Percentiles rank a stretch among this genome's conserved stretches.
Conservation (phyloP, 2,113 vertebrate genomes). For the Addax nasomaculatus region DNA sequence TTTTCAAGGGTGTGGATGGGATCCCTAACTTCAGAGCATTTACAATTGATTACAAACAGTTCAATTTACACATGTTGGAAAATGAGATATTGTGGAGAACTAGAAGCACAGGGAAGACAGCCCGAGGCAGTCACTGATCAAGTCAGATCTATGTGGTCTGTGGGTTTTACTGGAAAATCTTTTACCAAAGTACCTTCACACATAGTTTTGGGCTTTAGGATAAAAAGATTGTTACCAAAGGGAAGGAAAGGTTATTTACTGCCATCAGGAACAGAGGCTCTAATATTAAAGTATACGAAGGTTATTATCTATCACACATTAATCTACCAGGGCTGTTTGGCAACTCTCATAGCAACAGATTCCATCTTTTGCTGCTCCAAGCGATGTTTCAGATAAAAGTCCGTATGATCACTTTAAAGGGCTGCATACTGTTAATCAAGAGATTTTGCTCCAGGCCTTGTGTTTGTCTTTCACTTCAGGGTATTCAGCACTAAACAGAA, state of each 20-base stretch:
- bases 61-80: constrained; percentile 86
- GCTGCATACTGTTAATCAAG: constrained; percentile 76
- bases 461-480: constrained; percentile 79
- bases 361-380: constrained; percentile 79
- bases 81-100: constrained; percentile 86
- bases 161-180: constrained; percentile 88
- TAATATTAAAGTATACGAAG: constrained; percentile 89
- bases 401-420: constrained; percentile 78
- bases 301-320: constrained; percentile 86
- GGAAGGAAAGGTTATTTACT: constrained; percentile 83
- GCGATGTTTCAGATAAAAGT: constrained; percentile 78
- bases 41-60: constrained; percentile 44
- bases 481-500: constrained; percentile 65
- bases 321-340: constrained; percentile 86
- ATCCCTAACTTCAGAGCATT: constrained; percentile 67
- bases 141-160: constrained; percentile 89
- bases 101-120: constrained; percentile 80
- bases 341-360: constrained; percentile 82
- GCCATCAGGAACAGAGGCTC: constrained; percentile 87
- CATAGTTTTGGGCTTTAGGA: constrained; percentile 81
- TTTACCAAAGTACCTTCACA: constrained; percentile 85
- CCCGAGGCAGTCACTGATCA: constrained; percentile 85
- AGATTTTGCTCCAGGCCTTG: constrained; percentile 74
- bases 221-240: constrained; percentile 83
- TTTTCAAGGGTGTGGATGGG: not conserved